A percentile compares a stretch with the other conserved stretches of the same genome.
Conservation (phyloP, 1,140 invertebrate genomes). For the Thrips palmi region DNA sequence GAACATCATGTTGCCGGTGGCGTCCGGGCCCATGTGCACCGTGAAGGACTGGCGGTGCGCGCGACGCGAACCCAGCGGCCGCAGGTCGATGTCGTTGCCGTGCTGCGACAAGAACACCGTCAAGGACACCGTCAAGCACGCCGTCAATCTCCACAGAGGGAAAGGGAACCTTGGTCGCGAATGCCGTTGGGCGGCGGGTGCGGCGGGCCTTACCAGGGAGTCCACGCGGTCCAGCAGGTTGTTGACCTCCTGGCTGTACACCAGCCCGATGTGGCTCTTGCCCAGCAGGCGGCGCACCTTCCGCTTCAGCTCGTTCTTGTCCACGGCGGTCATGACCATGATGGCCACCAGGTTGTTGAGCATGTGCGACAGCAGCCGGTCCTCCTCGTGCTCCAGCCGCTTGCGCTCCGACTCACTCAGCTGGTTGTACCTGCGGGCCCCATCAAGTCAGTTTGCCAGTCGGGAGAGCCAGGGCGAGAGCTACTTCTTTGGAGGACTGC, state of each 20-base stretch:
- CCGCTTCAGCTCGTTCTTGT: slow-evolving; percentile 68
- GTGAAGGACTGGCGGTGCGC: slow-evolving; percentile 95
- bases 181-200: background rate
- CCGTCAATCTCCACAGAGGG: slow-evolving; percentile 7
- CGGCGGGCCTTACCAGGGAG: slow-evolving; percentile 75
- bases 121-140: too few species aligned
- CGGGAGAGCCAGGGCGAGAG: background rate
- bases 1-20: slow-evolving; percentile 81
- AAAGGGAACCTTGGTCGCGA: background rate
- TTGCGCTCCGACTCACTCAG: slow-evolving; percentile 89
- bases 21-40: slow-evolving; percentile 84
- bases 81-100: slow-evolving; percentile 93
- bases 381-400: slow-evolving; percentile 94
- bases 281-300: slow-evolving; percentile 88
- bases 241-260: slow-evolving; percentile 95
- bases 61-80: slow-evolving; percentile 76
- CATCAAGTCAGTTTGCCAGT: background rate
- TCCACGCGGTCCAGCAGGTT: slow-evolving; percentile 87
- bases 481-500: background rate
- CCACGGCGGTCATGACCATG: slow-evolving; percentile 84
- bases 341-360: slow-evolving; percentile 94
- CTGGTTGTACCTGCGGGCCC: slow-evolving; percentile 53
- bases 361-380: slow-evolving; percentile 84
- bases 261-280: slow-evolving; percentile 94
- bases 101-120: slow-evolving; percentile 43